These are phyloP conservation scores for Craseonycteris thonglongyai DNA, from an alignment of 2,113 vertebrate genomes.

Conservation along the genomic window DNA sequence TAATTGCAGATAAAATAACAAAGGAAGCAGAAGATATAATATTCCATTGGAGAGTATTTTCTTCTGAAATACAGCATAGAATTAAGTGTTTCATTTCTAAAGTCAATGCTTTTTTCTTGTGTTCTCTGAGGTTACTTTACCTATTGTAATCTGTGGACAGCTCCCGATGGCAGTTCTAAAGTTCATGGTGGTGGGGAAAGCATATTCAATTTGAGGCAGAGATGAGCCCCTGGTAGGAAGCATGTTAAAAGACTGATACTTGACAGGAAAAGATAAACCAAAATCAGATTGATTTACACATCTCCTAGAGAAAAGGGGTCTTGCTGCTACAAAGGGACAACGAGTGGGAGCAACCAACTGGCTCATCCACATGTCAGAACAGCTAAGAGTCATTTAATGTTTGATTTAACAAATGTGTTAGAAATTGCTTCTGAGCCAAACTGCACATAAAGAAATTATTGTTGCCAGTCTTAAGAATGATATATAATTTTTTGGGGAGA, in stretches of 20 bases:
- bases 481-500: too few species aligned
- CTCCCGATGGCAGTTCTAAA: neutral
- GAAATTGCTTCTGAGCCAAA: neutral
- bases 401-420: neutral
- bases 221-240: neutral
- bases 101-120: neutral
- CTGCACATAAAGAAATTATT: neutral
- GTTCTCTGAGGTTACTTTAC: neutral
- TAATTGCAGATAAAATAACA: neutral
- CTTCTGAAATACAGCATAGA: neutral
- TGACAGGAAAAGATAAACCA: neutral
- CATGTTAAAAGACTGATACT: neutral
- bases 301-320: neutral
- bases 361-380: neutral
- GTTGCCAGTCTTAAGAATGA: neutral
- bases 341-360: neutral
- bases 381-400: neutral
- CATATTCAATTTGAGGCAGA: neutral
- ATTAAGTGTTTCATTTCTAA: neutral
- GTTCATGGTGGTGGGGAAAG: neutral
- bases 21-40: neutral
- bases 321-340: neutral
- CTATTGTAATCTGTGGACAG: neutral
- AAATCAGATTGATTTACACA: neutral
- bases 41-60: neutral